Base-by-base conservation (phyloP, 1,140 invertebrate genomes). In the Holotrichia oblita region DNA sequence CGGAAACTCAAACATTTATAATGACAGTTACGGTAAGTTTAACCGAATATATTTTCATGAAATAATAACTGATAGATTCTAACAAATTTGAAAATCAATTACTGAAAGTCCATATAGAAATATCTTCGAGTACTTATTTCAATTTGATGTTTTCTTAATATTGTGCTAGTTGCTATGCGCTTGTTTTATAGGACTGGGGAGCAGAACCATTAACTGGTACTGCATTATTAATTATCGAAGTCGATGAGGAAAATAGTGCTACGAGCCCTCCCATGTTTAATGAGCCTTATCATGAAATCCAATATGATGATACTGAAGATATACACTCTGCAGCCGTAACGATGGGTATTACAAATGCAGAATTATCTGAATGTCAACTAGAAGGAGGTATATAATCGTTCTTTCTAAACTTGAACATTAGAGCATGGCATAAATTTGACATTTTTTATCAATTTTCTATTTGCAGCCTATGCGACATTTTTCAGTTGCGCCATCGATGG, bases 1-100 rank as follows among this genome's bases (percentile, higher is more conserved):
- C 34, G 3, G 41, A 42, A 41, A 7, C 34, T 41, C 10, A 2
- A 20, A 14, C 14, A 20, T 41, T 41, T 44, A 20, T 4, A 12
- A 40, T 74, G 14, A 74, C 73, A 12, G 73, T 17, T 41, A 74
- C 34, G 14, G 73, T 74, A 74, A 74, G 73, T 41, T 40, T 2
- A 44, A 12, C 7, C 42, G 8, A 44, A n/a, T 9, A n/a, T 9
- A 9, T 44, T 44, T 3, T 12, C 8, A n/a, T 9, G 0, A 44
- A 44, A 44, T 44, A 12, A n/a, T n/a, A n/a, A n/a, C n/a, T n/a
- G n/a, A n/a, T n/a, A n/a, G n/a, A n/a, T n/a, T n/a, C n/a, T n/a
- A n/a, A n/a, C 41, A 42, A 42, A 42, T 6, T 6, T 6, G 41
- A 10, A 42, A 42, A 42, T 6, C 6, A 42, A 42, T 42, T 10